phyloP scores from a whole-genome alignment of 2,888 invertebrate genomes.

The Rhabditoides inermis region DNA sequence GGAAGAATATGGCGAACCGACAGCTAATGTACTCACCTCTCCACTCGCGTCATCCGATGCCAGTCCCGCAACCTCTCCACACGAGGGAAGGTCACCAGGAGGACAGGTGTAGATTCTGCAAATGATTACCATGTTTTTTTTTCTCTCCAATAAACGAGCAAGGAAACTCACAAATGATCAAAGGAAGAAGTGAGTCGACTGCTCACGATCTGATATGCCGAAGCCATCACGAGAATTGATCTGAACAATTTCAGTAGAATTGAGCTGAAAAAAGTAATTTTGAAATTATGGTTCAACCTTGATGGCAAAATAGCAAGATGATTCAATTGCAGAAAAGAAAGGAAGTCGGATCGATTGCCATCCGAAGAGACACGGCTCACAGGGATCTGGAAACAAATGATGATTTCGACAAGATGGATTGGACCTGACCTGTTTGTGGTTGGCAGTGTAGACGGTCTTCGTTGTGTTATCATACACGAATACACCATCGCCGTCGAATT shows the following conservation, averaged over 20 bases:
- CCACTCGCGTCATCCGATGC: constrained; percentile 33
- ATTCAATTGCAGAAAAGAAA: too few species aligned
- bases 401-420: background rate
- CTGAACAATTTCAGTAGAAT: too few species aligned
- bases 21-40: constrained; percentile 4
- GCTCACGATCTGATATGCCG: constrained; percentile 37
- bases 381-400: background rate
- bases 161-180: constrained; percentile 36
- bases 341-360: too few species aligned
- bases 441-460: constrained; percentile 17
- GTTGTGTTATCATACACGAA: constrained; percentile 18
- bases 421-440: constrained; percentile 12
- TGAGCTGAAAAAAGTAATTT: too few species aligned
- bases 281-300: too few species aligned
- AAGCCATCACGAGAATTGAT: constrained; percentile 36
- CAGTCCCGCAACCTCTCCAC: constrained; percentile 44
- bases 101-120: constrained; percentile 35
- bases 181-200: constrained; percentile 46
- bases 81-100: constrained; percentile 22
- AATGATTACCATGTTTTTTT: background rate
- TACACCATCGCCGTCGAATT: too few species aligned
- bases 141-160: background rate
- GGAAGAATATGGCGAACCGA: background rate
- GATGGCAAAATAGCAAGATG: background rate
- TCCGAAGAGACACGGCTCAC: too few species aligned